Percentiles rank a stretch among this genome's conserved stretches.
phyloP scores from a whole-genome alignment of 2,113 vertebrate genomes.

The Tichodroma muraria region DNA sequence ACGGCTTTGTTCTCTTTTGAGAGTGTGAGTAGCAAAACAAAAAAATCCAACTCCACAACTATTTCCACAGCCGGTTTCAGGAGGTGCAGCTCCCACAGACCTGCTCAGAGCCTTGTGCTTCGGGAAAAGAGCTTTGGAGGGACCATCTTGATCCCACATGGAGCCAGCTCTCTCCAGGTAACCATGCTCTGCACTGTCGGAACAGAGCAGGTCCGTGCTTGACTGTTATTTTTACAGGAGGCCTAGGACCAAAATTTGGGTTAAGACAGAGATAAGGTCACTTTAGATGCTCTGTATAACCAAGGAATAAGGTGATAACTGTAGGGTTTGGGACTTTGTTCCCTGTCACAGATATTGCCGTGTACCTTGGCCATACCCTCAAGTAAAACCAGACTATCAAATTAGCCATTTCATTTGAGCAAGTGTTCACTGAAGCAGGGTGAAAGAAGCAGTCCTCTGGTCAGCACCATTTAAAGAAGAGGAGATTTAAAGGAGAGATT shows the following conservation, averaged over 20 bases:
- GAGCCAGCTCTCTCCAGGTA: neutral
- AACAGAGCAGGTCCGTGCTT: neutral
- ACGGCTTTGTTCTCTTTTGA: neutral
- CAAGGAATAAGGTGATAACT: neutral
- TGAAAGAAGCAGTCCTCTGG: neutral
- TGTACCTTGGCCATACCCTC: neutral
- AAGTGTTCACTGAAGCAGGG: neutral
- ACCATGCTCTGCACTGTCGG: neutral
- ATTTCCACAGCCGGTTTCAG: neutral
- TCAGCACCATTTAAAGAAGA: neutral
- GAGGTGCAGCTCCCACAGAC: neutral
- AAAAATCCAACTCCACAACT: neutral
- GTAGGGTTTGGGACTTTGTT: neutral
- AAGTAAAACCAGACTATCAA: neutral
- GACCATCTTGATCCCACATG: neutral
- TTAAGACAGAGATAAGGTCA: neutral
- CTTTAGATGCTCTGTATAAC: neutral
- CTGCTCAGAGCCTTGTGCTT: neutral
- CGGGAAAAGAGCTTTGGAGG: neutral
- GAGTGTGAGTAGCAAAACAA: neutral
- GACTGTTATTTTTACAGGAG: neutral
- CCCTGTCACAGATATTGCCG: neutral
- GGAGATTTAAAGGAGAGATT: neutral
- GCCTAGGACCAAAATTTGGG: neutral
- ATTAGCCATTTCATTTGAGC: neutral